Evolutionary conservation across 2,797 vertebrate genomes (phyloP), one percentile per base, ranked within the genome.

Genomic region (Zenarchopterus dispar): DNA sequence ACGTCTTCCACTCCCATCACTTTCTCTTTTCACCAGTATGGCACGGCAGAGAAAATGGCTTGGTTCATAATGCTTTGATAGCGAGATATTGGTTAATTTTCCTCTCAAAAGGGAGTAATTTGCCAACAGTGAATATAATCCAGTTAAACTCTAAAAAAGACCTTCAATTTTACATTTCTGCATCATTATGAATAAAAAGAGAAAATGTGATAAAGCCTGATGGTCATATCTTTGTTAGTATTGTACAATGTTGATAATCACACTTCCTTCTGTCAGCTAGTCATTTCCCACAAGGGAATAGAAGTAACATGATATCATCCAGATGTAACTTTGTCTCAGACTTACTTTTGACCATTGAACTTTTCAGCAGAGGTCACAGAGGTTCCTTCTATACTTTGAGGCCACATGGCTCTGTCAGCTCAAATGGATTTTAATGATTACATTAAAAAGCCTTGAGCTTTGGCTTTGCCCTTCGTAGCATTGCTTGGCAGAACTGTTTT

Each of bases 51-150:
- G 77, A 84, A 90, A 94, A 91, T 90, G 92, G 80, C 91, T 95
- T 92, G 93, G 94, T 94, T 95, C 89, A 80, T 92, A 86, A 84
- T 78, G 85, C 94, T 96, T 96, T 96, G 93, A 96, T 92, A 94
- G 94, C 94, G 91, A 94, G 94, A 94, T 93, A 84, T 87, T 87
- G 90, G 91, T 89, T 95, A 94, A 96, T 95, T 95, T 94, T 87
- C 73, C 89, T 91, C 95, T 95, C 93, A 94, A 93, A 94, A 93
- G 84, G 77, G 85, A 92, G 94, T 95, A 93, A 88, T 95, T 92
- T 95, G 91, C 88, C 92, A 91, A 88, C 88, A 93, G 86, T 93
- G 91, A 94, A 91, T 87, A 90, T 88, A 91, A 93, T 75, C 80
- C 82, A 60, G 90, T 89, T 91, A 90, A 81, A 92, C 91, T 88